Base-by-base conservation (phyloP, 2,888 invertebrate genomes). In the Rotaria magnacalcarata region DNA sequence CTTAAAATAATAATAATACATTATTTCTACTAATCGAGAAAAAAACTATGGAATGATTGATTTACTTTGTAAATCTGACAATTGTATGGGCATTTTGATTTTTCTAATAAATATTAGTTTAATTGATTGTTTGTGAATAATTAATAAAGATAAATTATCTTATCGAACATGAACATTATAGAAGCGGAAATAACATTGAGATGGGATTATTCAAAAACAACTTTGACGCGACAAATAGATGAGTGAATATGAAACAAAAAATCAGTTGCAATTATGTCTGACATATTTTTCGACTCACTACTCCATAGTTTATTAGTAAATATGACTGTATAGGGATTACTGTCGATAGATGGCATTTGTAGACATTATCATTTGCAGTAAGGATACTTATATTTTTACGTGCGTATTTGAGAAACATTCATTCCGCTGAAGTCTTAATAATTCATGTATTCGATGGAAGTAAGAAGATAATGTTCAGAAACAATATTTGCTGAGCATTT, bases 1-100 rank as follows among this genome's bases (percentile, higher is more conserved):
- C 92, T 92, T 56, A 74, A 75, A 58, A n/a, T 41, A 43, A 1
- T 4, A 58, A 27, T 34, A 34, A 34, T 34, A 34, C 34, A 34
- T 34, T 34, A 2, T 34, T 34, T 34, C 34, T 34, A 34, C 34
- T 34, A 34, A 34, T 84, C 21, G 10, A 41, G 7, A 58, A 84
- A 14, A 50, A 50, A 50, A 50, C 50, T 34, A 84, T 41, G 52
- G 7, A 60, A 80, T n/a, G 2, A 75, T 27, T 16, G 58, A 84
- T 60, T 19, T 85, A 86, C 86, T 86, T 54, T 86, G 86, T 50
- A 86, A 84, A 60, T 86, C 85, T 58, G 86, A 43, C 80, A 80
- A 47, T n/a, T 80, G 80, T n/a, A 80, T 47, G 3, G 80, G 80
- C 80, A 80, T 80, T 24, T 47, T 0, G 0, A 19, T 7, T 41